A percentile compares a stretch with the other conserved stretches of the same genome.
phyloP scores from a whole-genome alignment of 2,888 invertebrate species.

The Cyclophora punctaria region DNA sequence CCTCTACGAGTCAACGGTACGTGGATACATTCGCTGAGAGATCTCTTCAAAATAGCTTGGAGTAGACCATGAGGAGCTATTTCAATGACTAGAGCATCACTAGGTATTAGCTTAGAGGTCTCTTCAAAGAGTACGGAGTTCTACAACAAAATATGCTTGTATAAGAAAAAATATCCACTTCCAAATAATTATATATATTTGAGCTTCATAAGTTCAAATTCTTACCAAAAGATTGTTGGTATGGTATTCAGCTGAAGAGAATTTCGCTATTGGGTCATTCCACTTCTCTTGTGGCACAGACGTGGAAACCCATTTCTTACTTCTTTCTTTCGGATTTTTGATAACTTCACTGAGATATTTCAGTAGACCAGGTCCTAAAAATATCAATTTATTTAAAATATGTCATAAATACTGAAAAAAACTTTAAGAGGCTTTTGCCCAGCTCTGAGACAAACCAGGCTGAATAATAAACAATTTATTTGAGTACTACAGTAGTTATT shows the following conservation, averaged over 20 bases:
- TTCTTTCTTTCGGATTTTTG: constrained; percentile 77
- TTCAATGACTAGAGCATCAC: constrained; percentile 84
- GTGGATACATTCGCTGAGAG: constrained; percentile 77
- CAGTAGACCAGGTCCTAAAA: constrained; percentile 53
- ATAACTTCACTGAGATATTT: constrained; percentile 77
- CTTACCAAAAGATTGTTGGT: constrained; percentile 84
- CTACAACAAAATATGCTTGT: constrained; percentile 12
- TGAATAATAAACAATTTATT: no score
- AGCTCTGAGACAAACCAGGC: no score
- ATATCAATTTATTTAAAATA: not conserved
- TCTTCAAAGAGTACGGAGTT: constrained; percentile 84
- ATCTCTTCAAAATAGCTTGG: constrained; percentile 86
- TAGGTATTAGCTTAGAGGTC: constrained; percentile 81
- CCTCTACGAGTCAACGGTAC: constrained; percentile 78
- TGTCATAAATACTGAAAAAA: not conserved
- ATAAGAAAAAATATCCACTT: not conserved
- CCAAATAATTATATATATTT: not conserved
- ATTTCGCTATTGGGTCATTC: constrained; percentile 42
- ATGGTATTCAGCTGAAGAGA: constrained; percentile 88
- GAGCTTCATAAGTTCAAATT: not conserved
- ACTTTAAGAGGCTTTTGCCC: no score
- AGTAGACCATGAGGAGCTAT: constrained; percentile 89
- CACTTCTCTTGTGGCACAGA: constrained; percentile 78
- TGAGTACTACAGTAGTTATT: no score
- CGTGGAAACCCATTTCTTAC: constrained; percentile 86